These are phyloP conservation scores for Nephrocerus scutellatus DNA, from an alignment of 2,888 invertebrate species.

Conservation along the genomic window DNA sequence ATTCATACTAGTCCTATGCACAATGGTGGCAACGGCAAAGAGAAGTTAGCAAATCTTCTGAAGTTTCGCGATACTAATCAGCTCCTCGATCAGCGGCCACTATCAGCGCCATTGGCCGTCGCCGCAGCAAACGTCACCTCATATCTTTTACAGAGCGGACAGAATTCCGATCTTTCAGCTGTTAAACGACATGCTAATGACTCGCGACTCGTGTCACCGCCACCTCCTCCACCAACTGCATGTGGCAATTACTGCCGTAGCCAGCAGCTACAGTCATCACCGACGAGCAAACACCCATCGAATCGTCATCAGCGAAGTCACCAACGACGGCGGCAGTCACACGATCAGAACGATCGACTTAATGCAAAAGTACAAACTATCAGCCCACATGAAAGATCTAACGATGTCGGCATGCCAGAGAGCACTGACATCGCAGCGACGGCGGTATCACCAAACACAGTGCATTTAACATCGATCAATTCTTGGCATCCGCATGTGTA, in stretches of 20 bases:
- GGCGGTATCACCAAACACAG: slow-evolving; percentile 13
- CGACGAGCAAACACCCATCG: no score
- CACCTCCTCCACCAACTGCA: no score
- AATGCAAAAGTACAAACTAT: neutral
- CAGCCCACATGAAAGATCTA: neutral
- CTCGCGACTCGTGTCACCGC: no score
- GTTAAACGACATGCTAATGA: no score
- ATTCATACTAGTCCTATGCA: slow-evolving; percentile 1
- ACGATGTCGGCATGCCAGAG: neutral
- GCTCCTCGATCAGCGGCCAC: slow-evolving; percentile 19
- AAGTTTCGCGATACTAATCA: slow-evolving; percentile 31
- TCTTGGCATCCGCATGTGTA: slow-evolving; percentile 90
- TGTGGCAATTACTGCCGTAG: no score
- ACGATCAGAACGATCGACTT: neutral
- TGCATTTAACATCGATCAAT: slow-evolving; percentile 20
- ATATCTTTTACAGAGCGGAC: no score
- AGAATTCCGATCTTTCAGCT: no score
- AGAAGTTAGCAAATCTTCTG: slow-evolving; percentile 31
- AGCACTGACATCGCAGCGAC: slow-evolving; percentile 6
- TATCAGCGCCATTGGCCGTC: slow-evolving; percentile 22
- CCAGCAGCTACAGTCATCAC: no score
- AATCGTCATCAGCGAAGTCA: slow-evolving; percentile 21
- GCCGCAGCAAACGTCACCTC: no score
- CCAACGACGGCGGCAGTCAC: slow-evolving; percentile 15
- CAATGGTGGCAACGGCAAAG: slow-evolving; percentile 21